Conservation (phyloP, 2,113 vertebrate species). For the Seriola quinqueradiata region DNA sequence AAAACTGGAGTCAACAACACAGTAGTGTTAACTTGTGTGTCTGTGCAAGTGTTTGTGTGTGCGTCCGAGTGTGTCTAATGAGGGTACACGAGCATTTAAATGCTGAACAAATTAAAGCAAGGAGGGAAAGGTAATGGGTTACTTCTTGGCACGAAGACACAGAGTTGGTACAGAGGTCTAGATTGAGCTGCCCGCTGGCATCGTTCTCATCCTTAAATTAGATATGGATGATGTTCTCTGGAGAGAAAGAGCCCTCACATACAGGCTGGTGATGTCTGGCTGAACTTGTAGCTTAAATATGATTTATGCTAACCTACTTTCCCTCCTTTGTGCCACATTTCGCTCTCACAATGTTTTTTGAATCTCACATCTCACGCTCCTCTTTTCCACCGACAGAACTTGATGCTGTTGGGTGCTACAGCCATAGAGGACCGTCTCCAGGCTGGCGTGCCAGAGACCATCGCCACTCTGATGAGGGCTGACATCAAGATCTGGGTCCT, state of each 20-base stretch:
- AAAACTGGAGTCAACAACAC: slow-evolving; percentile 85
- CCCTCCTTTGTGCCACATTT: neutral
- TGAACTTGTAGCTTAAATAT: slow-evolving; percentile 29
- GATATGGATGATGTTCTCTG: slow-evolving; percentile 52
- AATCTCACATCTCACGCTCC: neutral
- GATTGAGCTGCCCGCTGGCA: slow-evolving; percentile 43
- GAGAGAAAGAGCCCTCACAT: slow-evolving; percentile 34
- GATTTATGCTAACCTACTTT: slow-evolving; percentile 25
- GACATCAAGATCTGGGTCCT: slow-evolving; percentile 98
- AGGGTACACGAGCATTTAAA: slow-evolving; percentile 75
- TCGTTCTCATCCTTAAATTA: slow-evolving; percentile 45
- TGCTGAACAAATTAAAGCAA: slow-evolving; percentile 76
- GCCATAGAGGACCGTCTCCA: slow-evolving; percentile 97
- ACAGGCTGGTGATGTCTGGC: slow-evolving; percentile 11
- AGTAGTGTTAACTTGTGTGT: slow-evolving; percentile 78
- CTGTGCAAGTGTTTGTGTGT: slow-evolving; percentile 62
- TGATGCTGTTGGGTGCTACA: slow-evolving; percentile 94
- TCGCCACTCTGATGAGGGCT: slow-evolving; percentile 93
- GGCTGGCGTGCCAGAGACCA: slow-evolving; percentile 96
- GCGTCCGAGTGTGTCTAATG: slow-evolving; percentile 70
- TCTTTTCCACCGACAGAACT: slow-evolving; percentile 83
- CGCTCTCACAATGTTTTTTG: neutral
- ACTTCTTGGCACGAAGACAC: slow-evolving; percentile 61
- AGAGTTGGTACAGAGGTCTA: slow-evolving; percentile 47
- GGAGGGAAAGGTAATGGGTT: slow-evolving; percentile 43